Evolutionary conservation across 1,140 invertebrate species (phyloP).

Genomic region (Solenopsis fugax): DNA sequence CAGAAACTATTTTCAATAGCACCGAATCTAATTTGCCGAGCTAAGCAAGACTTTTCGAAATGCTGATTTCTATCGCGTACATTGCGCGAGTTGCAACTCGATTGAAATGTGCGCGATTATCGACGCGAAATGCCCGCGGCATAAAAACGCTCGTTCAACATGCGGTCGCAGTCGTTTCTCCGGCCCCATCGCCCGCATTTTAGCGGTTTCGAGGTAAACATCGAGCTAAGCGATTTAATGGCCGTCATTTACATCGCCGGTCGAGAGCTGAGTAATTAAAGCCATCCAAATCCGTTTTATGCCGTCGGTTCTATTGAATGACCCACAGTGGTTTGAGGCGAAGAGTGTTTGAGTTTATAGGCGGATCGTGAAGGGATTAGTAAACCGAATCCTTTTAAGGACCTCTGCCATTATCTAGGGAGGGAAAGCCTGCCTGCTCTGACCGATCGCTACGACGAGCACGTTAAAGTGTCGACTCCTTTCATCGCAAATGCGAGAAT

Average conservation of each 20-base stretch:
- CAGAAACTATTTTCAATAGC: no score
- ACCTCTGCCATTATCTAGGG: slow-evolving; percentile 65
- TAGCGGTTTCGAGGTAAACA: slow-evolving; percentile 77
- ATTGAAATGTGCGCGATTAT: slow-evolving; percentile 55
- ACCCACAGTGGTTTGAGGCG: slow-evolving; percentile 65
- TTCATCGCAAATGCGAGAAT: slow-evolving; percentile 30
- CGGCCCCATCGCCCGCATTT: slow-evolving; percentile 68
- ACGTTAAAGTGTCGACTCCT: slow-evolving; percentile 45
- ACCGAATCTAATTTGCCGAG: neutral
- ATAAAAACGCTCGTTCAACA: slow-evolving; percentile 61
- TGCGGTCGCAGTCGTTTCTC: slow-evolving; percentile 43
- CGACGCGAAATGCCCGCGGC: slow-evolving; percentile 46
- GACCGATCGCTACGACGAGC: slow-evolving; percentile 32
- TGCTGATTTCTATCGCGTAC: neutral
- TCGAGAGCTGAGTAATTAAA: slow-evolving; percentile 82
- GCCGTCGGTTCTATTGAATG: slow-evolving; percentile 72
- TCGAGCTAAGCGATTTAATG: slow-evolving; percentile 77
- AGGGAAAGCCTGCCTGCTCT: slow-evolving; percentile 24
- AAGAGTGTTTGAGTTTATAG: slow-evolving; percentile 75
- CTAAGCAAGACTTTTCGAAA: neutral
- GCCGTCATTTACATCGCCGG: slow-evolving; percentile 79
- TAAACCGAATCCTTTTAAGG: slow-evolving; percentile 79
- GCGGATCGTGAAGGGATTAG: slow-evolving; percentile 76
- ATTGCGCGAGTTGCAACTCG: slow-evolving; percentile 11
- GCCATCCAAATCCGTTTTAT: slow-evolving; percentile 78